Conservation (phyloP, 2,888 invertebrate species). For the Labia minor region DNA sequence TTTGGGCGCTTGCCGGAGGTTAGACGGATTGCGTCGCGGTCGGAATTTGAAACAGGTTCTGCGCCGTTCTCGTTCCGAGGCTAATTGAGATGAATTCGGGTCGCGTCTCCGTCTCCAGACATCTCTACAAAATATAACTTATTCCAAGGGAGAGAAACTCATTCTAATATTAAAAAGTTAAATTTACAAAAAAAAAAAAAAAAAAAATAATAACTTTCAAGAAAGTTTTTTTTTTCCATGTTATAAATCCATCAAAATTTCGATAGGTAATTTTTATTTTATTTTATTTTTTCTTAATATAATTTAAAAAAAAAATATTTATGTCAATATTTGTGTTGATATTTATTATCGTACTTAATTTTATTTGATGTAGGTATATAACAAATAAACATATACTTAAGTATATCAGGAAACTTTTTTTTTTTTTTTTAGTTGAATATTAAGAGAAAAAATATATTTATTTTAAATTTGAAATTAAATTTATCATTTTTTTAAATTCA, state of each 20-base stretch:
- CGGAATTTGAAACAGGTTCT: not conserved
- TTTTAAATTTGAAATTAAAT: no score
- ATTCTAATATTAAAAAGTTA: slow-evolving; percentile 9
- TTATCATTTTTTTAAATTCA: no score
- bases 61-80: not conserved
- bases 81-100: slow-evolving; percentile 13
- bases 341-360: no score
- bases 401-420: no score
- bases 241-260: slow-evolving; percentile 13
- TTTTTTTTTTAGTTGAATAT: no score
- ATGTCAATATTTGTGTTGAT: no score
- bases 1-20: no score
- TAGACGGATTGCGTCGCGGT: no score
- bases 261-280: slow-evolving; percentile 3
- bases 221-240: not conserved
- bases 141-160: not conserved
- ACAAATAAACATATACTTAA: no score
- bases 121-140: not conserved
- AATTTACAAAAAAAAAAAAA: not conserved
- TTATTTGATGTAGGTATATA: no score
- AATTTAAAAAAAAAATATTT: not conserved
- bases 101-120: not conserved
- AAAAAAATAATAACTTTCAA: not conserved
- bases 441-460: no score
- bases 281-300: not conserved